A percentile compares a stretch with the other conserved stretches of the same genome.
These are phyloP conservation scores for Parelbella ahira DNA, from an alignment of 2,888 invertebrate species.

Conservation along the genomic window DNA sequence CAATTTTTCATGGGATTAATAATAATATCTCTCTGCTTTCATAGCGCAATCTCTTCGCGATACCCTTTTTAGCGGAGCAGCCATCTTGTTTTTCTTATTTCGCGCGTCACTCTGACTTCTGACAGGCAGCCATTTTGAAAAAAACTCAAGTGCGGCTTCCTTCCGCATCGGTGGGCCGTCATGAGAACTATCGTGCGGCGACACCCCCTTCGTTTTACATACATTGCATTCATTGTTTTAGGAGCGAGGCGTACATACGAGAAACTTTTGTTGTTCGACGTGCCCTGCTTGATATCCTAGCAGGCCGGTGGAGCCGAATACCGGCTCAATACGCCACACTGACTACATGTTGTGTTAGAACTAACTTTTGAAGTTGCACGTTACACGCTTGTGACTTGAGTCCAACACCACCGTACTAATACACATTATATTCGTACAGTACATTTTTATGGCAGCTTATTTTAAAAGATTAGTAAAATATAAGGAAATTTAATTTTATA, in stretches of 20 bases:
- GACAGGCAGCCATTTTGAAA: conserved; percentile 78
- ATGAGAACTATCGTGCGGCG: conserved; percentile 71
- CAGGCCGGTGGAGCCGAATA: conserved; percentile 43
- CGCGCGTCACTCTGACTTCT: conserved; percentile 64
- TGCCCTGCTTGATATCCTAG: conserved; percentile 50
- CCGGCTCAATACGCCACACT: conserved; percentile 39
- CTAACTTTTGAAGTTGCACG: conserved; percentile 26
- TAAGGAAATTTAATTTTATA: no score
- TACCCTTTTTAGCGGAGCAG: conserved; percentile 51
- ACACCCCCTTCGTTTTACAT: conserved; percentile 76
- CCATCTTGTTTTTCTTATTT: conserved; percentile 70
- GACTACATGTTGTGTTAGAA: conserved; percentile 31
- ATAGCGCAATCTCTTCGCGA: no score
- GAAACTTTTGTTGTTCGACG: conserved; percentile 67
- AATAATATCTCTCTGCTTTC: no score
- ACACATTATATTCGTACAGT: no score
- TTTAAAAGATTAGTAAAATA: no score
- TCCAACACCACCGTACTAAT: neutral
- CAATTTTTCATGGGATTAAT: no score
- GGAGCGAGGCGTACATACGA: conserved; percentile 58
- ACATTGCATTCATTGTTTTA: conserved; percentile 78
- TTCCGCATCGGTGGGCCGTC: conserved; percentile 73
- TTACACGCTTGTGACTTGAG: conserved; percentile 7
- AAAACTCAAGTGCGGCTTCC: conserved; percentile 76
- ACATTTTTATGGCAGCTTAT: no score